Percentiles rank a stretch among this genome's conserved stretches.
phyloP scores from a whole-genome alignment of 2,113 vertebrate genomes.

The Dicerorhinus sumatrensis region DNA sequence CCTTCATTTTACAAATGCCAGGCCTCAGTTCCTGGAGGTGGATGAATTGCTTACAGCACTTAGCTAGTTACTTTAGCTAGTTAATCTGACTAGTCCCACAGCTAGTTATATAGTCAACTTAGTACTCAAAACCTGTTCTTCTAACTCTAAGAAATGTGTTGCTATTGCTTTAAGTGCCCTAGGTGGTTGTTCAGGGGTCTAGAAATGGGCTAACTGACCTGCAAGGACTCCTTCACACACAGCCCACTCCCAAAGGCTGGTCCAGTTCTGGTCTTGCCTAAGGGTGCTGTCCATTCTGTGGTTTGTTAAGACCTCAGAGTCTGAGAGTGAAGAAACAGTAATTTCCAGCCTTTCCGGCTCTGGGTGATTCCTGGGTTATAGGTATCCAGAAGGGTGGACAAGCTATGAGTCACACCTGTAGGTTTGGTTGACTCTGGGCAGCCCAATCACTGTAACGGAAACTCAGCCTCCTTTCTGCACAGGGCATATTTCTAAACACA shows the following conservation, averaged over 20 bases:
- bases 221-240: not conserved
- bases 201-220: not conserved
- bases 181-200: not conserved
- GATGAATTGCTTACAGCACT: not conserved
- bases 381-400: not conserved
- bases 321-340: not conserved
- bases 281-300: not conserved
- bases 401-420: conserved; percentile 4
- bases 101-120: not conserved
- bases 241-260: not conserved
- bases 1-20: conserved; percentile 9
- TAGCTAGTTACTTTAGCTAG: not conserved
- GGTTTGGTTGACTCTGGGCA: not conserved
- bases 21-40: not conserved
- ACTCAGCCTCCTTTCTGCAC: not conserved
- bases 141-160: not conserved
- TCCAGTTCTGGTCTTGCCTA: not conserved
- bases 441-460: conserved; percentile 7
- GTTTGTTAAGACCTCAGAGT: not conserved
- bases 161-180: not conserved
- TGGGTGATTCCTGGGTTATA: not conserved
- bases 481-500: not conserved
- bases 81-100: not conserved
- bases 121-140: not conserved
- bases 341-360: not conserved